These are phyloP conservation scores for Ploceus nigricollis DNA, from an alignment of 2,113 vertebrate genomes.

Conservation along the genomic window DNA sequence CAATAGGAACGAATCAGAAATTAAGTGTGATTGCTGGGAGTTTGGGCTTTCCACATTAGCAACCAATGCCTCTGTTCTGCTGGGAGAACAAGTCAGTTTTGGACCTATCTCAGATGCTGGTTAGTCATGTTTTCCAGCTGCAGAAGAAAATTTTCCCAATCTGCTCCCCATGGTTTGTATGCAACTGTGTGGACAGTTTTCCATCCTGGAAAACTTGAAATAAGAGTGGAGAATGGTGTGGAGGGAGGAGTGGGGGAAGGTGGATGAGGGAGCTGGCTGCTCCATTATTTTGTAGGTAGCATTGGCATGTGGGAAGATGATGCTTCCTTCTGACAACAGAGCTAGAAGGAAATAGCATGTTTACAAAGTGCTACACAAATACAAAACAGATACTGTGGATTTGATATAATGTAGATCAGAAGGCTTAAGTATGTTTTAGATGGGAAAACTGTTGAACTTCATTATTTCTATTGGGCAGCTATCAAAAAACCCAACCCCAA, in stretches of 20 bases:
- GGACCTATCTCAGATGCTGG: slow-evolving; percentile 3
- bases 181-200: slow-evolving; percentile 41
- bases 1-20: slow-evolving; percentile 8
- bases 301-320: background rate
- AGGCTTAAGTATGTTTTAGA: background rate
- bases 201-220: slow-evolving; percentile 34
- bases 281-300: background rate
- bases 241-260: background rate
- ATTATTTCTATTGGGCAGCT: background rate
- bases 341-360: background rate
- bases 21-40: background rate
- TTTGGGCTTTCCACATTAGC: slow-evolving; percentile 25
- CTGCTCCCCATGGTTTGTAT: background rate
- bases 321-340: background rate
- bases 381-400: background rate
- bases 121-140: slow-evolving; percentile 62
- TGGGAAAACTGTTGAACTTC: background rate
- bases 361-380: background rate
- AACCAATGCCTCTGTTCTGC: background rate
- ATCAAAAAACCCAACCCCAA: background rate
- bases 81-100: slow-evolving; percentile 9
- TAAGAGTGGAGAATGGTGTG: background rate
- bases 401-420: background rate
- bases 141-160: slow-evolving; percentile 17
- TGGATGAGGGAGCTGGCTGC: accelerated